These are phyloP conservation scores for Maylandia zebra DNA, from an alignment of 2,113 vertebrate genomes.

Conservation along the genomic window DNA sequence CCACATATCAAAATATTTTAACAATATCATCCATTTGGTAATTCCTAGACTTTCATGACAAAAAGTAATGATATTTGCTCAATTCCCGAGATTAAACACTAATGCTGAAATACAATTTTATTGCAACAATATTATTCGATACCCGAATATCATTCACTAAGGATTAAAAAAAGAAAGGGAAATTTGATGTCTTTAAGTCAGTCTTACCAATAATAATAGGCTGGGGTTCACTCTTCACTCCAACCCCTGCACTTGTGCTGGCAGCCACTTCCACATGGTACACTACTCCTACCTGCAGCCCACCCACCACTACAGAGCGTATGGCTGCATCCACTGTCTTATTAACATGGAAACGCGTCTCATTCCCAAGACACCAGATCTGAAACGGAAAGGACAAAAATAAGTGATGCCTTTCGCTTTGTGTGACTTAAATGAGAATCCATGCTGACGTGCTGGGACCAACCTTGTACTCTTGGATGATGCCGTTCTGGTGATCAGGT, in stretches of 20 bases:
- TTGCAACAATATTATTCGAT: neutral
- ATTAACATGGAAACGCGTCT: conserved; percentile 96
- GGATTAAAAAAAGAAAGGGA: neutral
- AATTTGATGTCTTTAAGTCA: neutral
- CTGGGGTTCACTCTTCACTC: conserved; percentile 93
- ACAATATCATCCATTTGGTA: neutral
- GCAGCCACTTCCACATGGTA: conserved; percentile 95
- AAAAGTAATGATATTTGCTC: neutral
- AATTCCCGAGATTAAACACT: neutral
- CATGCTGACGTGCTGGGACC: neutral
- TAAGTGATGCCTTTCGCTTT: neutral
- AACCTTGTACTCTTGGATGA: conserved; percentile 98
- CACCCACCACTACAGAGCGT: conserved; percentile 93
- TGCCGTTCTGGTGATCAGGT: conserved; percentile 92
- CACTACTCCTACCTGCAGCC: conserved; percentile 88
- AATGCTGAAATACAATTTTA: neutral
- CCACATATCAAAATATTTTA: conserved; percentile 28
- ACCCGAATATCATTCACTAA: neutral
- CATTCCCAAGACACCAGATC: conserved; percentile 98
- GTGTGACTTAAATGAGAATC: neutral
- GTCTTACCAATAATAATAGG: conserved; percentile 88
- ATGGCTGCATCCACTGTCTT: conserved; percentile 97
- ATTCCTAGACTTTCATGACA: neutral
- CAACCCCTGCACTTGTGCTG: conserved; percentile 91
- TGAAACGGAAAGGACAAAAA: conserved; percentile 47